phyloP scores from a whole-genome alignment of 2,888 invertebrate genomes.

The Dryadula phaetusa region DNA sequence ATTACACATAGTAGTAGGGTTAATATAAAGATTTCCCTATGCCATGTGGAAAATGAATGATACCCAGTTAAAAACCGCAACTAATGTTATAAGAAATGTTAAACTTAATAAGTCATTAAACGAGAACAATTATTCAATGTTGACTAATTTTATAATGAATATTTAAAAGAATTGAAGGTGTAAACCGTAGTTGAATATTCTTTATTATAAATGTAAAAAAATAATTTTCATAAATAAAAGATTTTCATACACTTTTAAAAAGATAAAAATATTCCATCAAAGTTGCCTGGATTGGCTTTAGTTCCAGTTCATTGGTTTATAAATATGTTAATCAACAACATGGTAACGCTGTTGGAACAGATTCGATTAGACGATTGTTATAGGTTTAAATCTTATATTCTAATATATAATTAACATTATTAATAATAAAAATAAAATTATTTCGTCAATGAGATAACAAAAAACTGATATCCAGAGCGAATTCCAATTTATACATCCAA shows the following conservation, averaged over 20 bases:
- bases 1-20: constrained; percentile 41
- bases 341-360: background rate
- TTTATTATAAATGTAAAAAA: background rate
- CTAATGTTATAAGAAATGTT: background rate
- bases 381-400: background rate
- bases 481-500: too few relatives aligned
- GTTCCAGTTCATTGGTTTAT: constrained; percentile 13
- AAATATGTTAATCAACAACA: constrained; percentile 9
- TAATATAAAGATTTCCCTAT: constrained; percentile 31
- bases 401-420: too few relatives aligned
- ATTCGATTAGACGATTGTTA: background rate
- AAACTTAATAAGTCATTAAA: background rate
- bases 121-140: background rate
- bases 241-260: background rate
- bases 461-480: too few relatives aligned
- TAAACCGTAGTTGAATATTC: background rate
- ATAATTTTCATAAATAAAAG: too few relatives aligned
- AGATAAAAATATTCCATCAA: constrained; percentile 5
- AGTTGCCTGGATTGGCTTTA: background rate
- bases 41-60: background rate
- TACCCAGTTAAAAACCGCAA: background rate
- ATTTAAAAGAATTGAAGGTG: background rate
- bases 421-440: too few relatives aligned
- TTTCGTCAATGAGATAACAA: too few relatives aligned
- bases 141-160: background rate